A percentile compares a stretch with the other conserved stretches of the same genome.
phyloP scores from a whole-genome alignment of 2,888 invertebrate species.

The Aphidius colemani region DNA sequence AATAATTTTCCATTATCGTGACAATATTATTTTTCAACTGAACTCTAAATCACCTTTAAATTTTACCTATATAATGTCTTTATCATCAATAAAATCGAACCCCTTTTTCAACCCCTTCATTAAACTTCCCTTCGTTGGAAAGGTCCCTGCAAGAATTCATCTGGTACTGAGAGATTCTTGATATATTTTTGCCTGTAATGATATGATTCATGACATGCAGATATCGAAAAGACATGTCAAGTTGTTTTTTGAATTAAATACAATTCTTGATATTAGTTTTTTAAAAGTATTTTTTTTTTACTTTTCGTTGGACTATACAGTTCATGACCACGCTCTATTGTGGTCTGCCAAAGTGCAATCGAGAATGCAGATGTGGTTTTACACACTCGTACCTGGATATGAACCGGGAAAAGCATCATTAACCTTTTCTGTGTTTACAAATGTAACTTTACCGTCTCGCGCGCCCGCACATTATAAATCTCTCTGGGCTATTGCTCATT shows the following conservation, averaged over 20 bases:
- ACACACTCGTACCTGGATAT: slow-evolving; percentile 32
- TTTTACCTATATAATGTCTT: not conserved
- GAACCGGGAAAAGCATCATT: slow-evolving; percentile 49
- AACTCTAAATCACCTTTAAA: no score
- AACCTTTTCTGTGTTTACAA: slow-evolving; percentile 43
- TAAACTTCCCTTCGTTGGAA: not conserved
- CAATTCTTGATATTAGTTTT: not conserved
- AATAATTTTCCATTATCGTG: slow-evolving; percentile 13
- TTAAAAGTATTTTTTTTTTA: slow-evolving; percentile 1
- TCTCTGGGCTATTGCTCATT: not conserved
- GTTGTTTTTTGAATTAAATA: not conserved
- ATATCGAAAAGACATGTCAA: no score
- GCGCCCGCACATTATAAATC: slow-evolving; percentile 9
- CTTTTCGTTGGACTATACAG: not conserved
- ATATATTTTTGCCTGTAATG: not conserved
- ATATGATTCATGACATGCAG: not conserved
- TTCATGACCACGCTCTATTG: slow-evolving; percentile 33
- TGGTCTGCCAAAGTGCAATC: slow-evolving; percentile 52
- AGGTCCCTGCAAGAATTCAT: not conserved
- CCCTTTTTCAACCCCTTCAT: not conserved
- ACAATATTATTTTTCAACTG: no score
- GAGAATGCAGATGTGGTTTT: slow-evolving; percentile 41
- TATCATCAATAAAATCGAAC: not conserved
- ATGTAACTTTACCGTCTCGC: slow-evolving; percentile 30
- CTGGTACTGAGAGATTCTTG: no score